These are phyloP conservation scores for Chrysochloris asiatica DNA, from an alignment of 2,113 vertebrate genomes.

Conservation along the genomic window DNA sequence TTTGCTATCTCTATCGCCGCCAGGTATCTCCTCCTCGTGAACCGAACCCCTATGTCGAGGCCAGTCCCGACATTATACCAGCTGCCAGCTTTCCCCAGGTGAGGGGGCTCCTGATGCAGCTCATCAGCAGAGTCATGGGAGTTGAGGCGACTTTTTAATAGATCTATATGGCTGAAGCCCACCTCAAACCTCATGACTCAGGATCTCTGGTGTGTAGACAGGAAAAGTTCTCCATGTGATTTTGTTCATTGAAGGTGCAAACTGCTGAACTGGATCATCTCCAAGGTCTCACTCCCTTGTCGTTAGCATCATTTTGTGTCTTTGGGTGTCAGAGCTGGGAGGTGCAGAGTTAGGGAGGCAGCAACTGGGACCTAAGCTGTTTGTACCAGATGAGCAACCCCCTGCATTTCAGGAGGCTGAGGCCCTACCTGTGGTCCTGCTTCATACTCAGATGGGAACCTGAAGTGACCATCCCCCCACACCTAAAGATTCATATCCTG, in stretches of 20 bases:
- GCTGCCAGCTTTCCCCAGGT: neutral
- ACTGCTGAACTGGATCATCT: neutral
- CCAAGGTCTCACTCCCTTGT: neutral
- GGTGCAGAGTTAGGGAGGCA: neutral
- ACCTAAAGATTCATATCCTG: neutral
- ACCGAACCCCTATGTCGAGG: too few species aligned
- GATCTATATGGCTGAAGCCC: neutral
- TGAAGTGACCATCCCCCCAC: neutral
- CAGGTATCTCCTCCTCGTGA: too few species aligned
- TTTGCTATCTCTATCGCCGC: too few species aligned
- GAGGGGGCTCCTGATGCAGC: accelerated
- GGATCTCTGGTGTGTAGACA: neutral
- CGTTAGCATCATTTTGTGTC: neutral
- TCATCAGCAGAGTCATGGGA: neutral
- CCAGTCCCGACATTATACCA: too few species aligned
- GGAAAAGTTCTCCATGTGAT: neutral
- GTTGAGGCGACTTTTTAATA: neutral
- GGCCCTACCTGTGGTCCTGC: neutral
- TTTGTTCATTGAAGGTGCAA: neutral
- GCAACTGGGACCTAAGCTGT: too few species aligned
- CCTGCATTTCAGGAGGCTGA: neutral
- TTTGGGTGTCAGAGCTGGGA: neutral
- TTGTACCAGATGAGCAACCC: too few species aligned
- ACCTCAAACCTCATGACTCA: neutral
- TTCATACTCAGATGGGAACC: neutral